These are phyloP conservation scores for Tridacna gigas DNA, from an alignment of 2,888 invertebrate genomes.

Conservation along the genomic window DNA sequence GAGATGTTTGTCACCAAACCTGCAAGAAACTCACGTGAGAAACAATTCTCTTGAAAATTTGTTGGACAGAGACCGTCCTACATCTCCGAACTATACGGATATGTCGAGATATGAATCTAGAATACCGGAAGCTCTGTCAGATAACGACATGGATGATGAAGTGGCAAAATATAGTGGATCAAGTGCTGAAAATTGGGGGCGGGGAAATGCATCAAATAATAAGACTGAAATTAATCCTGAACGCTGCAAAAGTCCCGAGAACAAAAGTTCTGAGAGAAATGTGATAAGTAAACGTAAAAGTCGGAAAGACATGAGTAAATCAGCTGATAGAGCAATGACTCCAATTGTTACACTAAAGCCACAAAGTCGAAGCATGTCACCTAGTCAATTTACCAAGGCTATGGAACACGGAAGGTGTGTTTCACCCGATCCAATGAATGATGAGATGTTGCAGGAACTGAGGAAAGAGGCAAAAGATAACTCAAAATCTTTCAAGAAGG, in stretches of 20 bases:
- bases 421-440: conserved; percentile 65
- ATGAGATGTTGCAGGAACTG: conserved; percentile 57
- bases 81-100: conserved; percentile 30
- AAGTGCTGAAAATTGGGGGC: conserved; percentile 18
- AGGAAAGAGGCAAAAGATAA: conserved; percentile 52
- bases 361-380: conserved; percentile 37
- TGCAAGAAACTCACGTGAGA: background rate
- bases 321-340: conserved; percentile 26
- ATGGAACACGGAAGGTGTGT: conserved; percentile 31
- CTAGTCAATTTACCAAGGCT: conserved; percentile 21
- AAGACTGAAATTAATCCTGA: background rate
- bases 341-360: background rate
- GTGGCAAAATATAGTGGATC: conserved; percentile 31
- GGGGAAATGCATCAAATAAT: background rate
- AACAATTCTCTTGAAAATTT: conserved; percentile 56
- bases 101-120: background rate
- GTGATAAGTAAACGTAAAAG: conserved; percentile 42
- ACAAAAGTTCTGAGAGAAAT: conserved; percentile 1
- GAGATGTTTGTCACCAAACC: conserved; percentile 19
- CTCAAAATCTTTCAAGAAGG: conserved; percentile 46
- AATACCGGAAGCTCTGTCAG: conserved; percentile 20
- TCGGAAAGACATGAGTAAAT: conserved; percentile 49
- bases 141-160: conserved; percentile 35
- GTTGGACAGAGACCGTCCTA: conserved; percentile 50
- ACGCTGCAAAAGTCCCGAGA: conserved; percentile 30